Evolutionary conservation across 2,797 vertebrate genomes (phyloP).

Genomic region (Diceros bicornis): DNA sequence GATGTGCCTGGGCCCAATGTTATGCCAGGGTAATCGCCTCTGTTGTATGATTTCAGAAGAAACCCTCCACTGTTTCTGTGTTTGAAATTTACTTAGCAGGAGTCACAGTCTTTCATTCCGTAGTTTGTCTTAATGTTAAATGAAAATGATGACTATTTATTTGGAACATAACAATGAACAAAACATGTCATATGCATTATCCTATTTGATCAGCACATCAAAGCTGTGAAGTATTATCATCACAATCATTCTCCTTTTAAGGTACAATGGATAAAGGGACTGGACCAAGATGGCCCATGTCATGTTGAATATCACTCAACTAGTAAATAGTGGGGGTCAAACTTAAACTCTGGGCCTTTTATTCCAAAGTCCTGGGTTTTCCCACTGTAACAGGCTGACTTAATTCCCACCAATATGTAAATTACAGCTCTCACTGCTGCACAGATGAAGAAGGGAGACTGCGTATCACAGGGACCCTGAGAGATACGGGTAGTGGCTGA

Average conservation of each 20-base stretch:
- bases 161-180: neutral
- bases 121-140: neutral
- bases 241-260: neutral
- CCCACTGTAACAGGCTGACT: neutral
- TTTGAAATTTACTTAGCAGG: neutral
- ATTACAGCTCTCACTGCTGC: too few species aligned
- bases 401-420: neutral
- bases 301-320: neutral
- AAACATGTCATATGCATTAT: neutral
- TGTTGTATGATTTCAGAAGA: neutral
- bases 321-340: neutral
- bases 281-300: neutral
- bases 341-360: neutral
- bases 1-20: too few species aligned
- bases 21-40: neutral
- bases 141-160: neutral
- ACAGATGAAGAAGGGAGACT: neutral
- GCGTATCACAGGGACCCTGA: too few species aligned
- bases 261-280: neutral
- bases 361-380: neutral
- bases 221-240: neutral
- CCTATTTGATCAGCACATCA: too few species aligned
- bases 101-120: neutral
- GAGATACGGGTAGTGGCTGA: too few species aligned
- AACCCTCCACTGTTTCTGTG: neutral